Evolutionary conservation across 92 coral and sea anemone genomes (phyloP).

Genomic region (Umimayanthus kanabou): DNA sequence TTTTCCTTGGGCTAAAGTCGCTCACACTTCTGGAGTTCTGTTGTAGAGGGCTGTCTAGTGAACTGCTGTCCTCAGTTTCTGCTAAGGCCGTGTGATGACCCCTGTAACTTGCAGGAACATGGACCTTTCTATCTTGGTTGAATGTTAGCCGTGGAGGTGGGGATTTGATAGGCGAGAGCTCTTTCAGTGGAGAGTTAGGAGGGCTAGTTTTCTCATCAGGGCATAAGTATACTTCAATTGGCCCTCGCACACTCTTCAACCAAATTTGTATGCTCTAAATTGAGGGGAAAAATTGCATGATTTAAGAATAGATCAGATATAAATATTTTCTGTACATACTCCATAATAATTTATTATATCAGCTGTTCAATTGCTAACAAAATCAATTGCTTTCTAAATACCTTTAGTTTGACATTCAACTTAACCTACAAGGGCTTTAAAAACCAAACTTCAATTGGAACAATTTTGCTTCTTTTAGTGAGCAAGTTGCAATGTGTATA

Average conservation of each 20-base stretch:
- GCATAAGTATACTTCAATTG: slow-evolving; percentile 91
- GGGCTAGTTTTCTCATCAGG: slow-evolving; percentile 84
- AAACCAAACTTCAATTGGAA: too few relatives aligned
- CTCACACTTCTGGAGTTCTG: not conserved
- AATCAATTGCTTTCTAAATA: too few relatives aligned
- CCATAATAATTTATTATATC: too few relatives aligned
- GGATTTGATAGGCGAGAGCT: slow-evolving; percentile 78
- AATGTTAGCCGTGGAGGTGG: slow-evolving; percentile 19
- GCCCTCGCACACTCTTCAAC: slow-evolving; percentile 90
- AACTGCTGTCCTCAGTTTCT: not conserved
- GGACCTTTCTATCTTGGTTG: not conserved
- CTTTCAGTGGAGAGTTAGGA: slow-evolving; percentile 74
- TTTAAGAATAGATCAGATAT: too few relatives aligned
- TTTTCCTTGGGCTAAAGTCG: slow-evolving; percentile 59
- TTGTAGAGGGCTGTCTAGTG: slow-evolving; percentile 4
- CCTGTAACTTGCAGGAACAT: slow-evolving; percentile 26
- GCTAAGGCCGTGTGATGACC: not conserved
- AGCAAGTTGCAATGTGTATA: too few relatives aligned
- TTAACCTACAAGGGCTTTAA: too few relatives aligned
- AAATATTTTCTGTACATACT: too few relatives aligned
- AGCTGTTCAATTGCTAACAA: too few relatives aligned
- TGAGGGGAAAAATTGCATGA: not conserved
- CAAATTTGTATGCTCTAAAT: slow-evolving; percentile 90
- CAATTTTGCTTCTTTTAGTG: too few relatives aligned
- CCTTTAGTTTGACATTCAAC: too few relatives aligned